These are phyloP conservation scores for Myathropa florea DNA, from an alignment of 2,888 invertebrate species.

Conservation along the genomic window DNA sequence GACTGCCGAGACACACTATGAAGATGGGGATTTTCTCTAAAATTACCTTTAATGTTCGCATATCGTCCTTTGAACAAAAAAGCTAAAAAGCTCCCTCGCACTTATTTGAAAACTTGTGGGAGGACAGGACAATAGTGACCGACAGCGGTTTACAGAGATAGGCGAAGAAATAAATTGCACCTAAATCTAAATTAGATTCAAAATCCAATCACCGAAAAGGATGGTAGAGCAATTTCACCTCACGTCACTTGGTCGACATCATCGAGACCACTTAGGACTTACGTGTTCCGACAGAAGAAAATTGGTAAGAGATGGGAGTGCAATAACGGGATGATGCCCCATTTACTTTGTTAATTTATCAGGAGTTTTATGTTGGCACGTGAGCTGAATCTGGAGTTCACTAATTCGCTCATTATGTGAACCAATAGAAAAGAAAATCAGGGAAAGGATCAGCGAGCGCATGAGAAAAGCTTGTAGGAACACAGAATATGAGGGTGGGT, in stretches of 20 bases:
- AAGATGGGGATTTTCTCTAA: not conserved
- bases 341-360: constrained; percentile 78
- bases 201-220: constrained; percentile 72
- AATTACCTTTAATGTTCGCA: constrained; percentile 33
- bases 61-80: not conserved
- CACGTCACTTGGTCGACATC: constrained; percentile 19
- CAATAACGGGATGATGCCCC: constrained; percentile 70
- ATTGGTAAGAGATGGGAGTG: constrained; percentile 41
- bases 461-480: constrained; percentile 25
- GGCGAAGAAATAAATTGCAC: constrained; percentile 72
- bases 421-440: not conserved
- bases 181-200: constrained; percentile 74
- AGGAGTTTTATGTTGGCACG: constrained; percentile 78
- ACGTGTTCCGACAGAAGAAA: not conserved
- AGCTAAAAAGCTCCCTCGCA: constrained; percentile 19
- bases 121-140: not conserved
- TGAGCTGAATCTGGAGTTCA: constrained; percentile 75
- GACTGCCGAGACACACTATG: constrained; percentile 28
- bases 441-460: constrained; percentile 48
- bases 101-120: constrained; percentile 3
- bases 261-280: not conserved
- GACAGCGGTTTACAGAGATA: constrained; percentile 23
- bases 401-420: constrained; percentile 48
- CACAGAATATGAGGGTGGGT: constrained; percentile 11
- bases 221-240: constrained; percentile 58